These are phyloP conservation scores for Salpingus planirostris DNA, from an alignment of 2,888 invertebrate genomes.

Conservation along the genomic window DNA sequence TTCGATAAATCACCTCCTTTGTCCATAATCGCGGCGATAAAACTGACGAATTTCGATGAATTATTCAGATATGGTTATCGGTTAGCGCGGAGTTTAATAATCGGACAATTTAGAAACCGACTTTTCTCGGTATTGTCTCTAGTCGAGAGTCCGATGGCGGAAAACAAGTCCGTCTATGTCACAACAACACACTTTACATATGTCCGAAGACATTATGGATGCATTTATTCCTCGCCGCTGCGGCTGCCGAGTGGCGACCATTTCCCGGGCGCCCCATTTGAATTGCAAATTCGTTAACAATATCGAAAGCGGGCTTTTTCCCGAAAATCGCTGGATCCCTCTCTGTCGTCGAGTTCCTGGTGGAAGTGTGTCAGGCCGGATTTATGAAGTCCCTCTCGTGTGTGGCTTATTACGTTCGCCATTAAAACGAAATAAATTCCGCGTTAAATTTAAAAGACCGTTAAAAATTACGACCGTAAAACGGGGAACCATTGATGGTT, in stretches of 20 bases:
- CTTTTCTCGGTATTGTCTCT: conserved; percentile 15
- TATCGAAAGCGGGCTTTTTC: no score
- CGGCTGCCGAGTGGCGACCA: no score
- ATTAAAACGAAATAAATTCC: neutral
- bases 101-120: conserved; percentile 14
- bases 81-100: no score
- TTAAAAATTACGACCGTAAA: neutral
- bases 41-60: no score
- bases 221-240: conserved; percentile 13
- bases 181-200: conserved; percentile 16
- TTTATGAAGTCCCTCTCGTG: no score
- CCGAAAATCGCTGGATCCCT: no score
- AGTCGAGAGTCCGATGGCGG: conserved; percentile 11
- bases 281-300: neutral
- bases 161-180: conserved; percentile 15
- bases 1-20: no score
- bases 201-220: conserved; percentile 12
- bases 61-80: no score
- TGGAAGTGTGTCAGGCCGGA: no score
- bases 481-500: neutral
- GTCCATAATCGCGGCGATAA: no score
- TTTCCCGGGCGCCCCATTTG: conserved; percentile 4
- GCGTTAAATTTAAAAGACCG: neutral
- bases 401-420: no score
- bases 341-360: no score